These are phyloP conservation scores for Myrmecophaga tridactyla DNA, from an alignment of 2,113 vertebrate genomes.

Conservation along the genomic window DNA sequence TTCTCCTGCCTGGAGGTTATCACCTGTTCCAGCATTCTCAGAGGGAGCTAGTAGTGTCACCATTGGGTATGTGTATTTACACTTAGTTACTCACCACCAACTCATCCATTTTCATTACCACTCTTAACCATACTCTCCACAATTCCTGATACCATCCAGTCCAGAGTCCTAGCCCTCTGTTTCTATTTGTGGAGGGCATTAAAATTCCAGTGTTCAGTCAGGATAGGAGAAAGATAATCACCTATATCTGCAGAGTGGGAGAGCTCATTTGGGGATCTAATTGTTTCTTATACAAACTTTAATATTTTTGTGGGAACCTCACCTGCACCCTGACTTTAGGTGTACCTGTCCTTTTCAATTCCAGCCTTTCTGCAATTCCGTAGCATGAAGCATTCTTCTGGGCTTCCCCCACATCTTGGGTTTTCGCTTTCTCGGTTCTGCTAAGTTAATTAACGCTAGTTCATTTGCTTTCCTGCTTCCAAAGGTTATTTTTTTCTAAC, in stretches of 20 bases:
- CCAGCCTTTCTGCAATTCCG: not conserved
- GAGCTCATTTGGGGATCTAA: not conserved
- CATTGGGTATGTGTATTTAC: not conserved
- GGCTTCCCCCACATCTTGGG: not conserved
- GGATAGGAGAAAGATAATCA: not conserved
- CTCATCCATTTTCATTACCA: not conserved
- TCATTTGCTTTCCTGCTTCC: not conserved
- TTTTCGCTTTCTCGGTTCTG: not conserved
- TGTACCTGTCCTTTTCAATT: not conserved
- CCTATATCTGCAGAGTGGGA: not conserved
- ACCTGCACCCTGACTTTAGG: not conserved
- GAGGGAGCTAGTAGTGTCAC: not conserved
- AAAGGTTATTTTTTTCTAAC: not conserved
- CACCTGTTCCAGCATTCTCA: not conserved
- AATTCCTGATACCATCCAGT: not conserved
- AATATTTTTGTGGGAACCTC: not conserved
- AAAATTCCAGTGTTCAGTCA: not conserved
- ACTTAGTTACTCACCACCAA: not conserved
- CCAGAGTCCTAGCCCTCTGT: not conserved
- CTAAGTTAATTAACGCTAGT: not conserved
- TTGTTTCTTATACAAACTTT: not conserved
- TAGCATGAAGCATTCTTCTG: not conserved
- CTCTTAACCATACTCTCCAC: not conserved
- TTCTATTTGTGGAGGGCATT: not conserved
- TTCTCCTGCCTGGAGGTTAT: not conserved